Percentiles rank a stretch among this genome's conserved stretches.
These are phyloP conservation scores for Regulus satrapa DNA, from an alignment of 2,113 vertebrate species.

Conservation along the genomic window DNA sequence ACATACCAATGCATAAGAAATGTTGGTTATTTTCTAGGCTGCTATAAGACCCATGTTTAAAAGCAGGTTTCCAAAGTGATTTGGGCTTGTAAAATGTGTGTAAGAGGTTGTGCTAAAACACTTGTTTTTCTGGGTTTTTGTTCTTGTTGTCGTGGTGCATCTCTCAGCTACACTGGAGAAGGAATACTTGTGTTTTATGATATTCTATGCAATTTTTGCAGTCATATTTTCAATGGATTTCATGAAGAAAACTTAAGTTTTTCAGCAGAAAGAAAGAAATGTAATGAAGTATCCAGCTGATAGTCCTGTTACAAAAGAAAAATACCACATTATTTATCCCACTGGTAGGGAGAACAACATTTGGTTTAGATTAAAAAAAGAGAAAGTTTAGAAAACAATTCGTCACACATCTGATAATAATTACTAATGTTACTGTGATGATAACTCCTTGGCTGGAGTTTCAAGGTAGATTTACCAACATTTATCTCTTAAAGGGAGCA, in stretches of 20 bases:
- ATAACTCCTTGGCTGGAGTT: not conserved
- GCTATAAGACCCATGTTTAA: not conserved
- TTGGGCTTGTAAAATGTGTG: not conserved
- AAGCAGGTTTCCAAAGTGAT: not conserved
- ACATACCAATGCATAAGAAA: not conserved
- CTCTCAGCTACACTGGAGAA: not conserved
- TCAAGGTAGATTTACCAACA: not conserved
- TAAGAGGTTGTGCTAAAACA: not conserved
- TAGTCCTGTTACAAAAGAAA: not conserved
- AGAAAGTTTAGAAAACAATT: not conserved
- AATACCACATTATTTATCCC: not conserved
- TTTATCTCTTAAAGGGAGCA: not conserved
- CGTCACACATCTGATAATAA: not conserved
- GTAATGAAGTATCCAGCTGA: not conserved
- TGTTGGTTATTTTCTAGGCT: not conserved
- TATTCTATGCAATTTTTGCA: not conserved
- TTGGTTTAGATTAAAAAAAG: not conserved
- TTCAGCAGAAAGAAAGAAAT: not conserved
- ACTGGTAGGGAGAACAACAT: not conserved
- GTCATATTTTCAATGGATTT: not conserved
- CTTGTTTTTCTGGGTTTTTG: not conserved
- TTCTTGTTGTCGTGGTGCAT: not conserved
- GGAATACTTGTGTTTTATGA: not conserved
- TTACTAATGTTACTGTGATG: not conserved
- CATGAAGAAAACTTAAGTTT: rapidly evolving